phyloP scores from a whole-genome alignment of 1,140 invertebrate species.

The Macrocentrus cingulum region DNA sequence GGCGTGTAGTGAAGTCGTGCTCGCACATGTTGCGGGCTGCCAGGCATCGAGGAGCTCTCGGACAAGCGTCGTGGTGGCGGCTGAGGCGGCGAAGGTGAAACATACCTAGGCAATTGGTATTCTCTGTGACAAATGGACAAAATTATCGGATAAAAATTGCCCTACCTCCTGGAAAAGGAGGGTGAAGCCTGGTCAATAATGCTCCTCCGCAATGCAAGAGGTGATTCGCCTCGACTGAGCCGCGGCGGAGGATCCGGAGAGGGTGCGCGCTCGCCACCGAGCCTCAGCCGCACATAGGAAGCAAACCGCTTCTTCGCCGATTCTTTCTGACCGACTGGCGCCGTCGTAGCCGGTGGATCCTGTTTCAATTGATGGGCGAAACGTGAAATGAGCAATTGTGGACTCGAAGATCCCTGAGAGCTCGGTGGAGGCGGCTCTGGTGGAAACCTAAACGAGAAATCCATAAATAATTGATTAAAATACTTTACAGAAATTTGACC shows the following conservation, averaged over 20 bases:
- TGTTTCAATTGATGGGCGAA: conserved; percentile 51
- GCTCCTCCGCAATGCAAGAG: conserved; percentile 63
- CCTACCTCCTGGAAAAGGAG: conserved; percentile 65
- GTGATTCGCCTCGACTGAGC: conserved; percentile 67
- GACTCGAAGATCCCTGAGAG: conserved; percentile 48
- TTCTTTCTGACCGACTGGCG: conserved; percentile 44
- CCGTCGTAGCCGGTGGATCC: conserved; percentile 36
- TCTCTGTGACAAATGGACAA: not conserved
- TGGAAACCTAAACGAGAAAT: conserved; percentile 44
- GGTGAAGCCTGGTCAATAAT: conserved; percentile 60
- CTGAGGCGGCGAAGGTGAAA: conserved; percentile 69
- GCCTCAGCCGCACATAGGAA: conserved; percentile 71
- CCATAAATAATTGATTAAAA: not conserved
- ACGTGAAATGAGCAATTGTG: conserved; percentile 52
- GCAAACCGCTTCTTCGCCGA: conserved; percentile 68
- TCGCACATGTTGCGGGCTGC: conserved; percentile 68
- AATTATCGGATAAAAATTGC: not conserved
- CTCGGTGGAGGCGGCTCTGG: conserved; percentile 51
- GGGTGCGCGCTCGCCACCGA: conserved; percentile 56
- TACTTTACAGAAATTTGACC: too few relatives aligned
- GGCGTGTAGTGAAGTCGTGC: conserved; percentile 72
- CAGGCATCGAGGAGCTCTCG: conserved; percentile 69
- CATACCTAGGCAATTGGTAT: conserved; percentile 55
- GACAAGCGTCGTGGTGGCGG: conserved; percentile 63
- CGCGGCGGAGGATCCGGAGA: conserved; percentile 70